Evolutionary conservation across 2,888 invertebrate genomes (phyloP), one percentile per base, ranked within the genome.

Genomic region (Drosophila birchii): DNA sequence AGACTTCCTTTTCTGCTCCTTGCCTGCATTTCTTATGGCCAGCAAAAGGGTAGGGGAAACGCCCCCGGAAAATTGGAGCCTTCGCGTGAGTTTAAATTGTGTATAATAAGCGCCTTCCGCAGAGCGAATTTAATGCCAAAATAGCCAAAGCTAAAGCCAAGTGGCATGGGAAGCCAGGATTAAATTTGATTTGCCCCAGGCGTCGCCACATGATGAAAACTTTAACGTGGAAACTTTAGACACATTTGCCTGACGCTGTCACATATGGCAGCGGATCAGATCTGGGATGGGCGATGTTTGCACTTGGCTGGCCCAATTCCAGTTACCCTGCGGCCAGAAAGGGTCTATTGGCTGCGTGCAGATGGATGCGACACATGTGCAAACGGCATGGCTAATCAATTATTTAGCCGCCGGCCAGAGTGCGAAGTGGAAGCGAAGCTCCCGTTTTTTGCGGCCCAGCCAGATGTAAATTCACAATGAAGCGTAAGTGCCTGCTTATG

Each of bases 31-130:
- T 75, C 43, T 43, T 47, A 53, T 74, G 39, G 23, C 57, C 47
- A 16, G 39, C 32, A 47, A 63, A 69, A 69, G 69, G 60, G 61
- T 61, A 73, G 49, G 18, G 49, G 73, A 49, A 51, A 59, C 72
- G 36, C 73, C 68, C 58, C 58, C 49, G 32, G 18, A 51, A 58
- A 69, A 63, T 20, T 58, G 44, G 14, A 43, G 60, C 45, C 68
- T 47, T 86, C 53, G 80, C 69, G 71, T 80, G 88, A 75, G 88
- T 78, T 78, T 68, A 82, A 88, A 88, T 86, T 88, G 88, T 54
- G 88, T 78, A 64, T 56, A 78, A 49, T 55, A 58, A 45, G 51
- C 62, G 41, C n/a, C 26, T 71, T 32, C 43, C n/a, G 12, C 32
- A 20, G 32, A 9, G 12, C 20, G 38, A 66, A 69, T 53, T 61